Evolutionary conservation across 2,113 vertebrate genomes (phyloP).

Genomic region (Balaeniceps rex): DNA sequence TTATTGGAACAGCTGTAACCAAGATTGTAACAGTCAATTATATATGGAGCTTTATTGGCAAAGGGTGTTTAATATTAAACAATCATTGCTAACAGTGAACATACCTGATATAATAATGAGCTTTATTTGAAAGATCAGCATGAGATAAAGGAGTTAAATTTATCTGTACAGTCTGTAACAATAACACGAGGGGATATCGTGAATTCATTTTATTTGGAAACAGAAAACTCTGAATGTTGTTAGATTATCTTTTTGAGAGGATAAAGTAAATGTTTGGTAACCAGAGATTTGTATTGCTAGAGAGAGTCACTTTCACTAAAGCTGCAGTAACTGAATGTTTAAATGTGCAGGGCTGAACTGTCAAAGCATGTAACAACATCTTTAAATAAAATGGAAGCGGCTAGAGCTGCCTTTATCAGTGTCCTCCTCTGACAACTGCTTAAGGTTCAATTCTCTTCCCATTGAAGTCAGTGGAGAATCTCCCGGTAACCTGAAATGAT

Average conservation of each 20-base stretch:
- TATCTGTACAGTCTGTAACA: conserved; percentile 41
- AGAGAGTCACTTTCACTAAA: conserved; percentile 62
- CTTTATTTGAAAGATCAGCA: conserved; percentile 55
- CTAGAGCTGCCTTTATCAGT: neutral
- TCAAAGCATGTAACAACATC: conserved; percentile 59
- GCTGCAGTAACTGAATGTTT: conserved; percentile 43
- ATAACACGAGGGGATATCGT: conserved; percentile 42
- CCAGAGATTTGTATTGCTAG: conserved; percentile 60
- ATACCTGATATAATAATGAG: conserved; percentile 68
- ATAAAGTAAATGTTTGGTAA: conserved; percentile 67
- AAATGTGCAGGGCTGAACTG: conserved; percentile 37
- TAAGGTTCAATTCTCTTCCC: neutral
- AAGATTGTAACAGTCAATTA: conserved; percentile 54
- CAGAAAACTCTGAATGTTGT: conserved; percentile 63
- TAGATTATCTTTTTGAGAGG: conserved; percentile 65
- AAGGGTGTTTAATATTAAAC: conserved; percentile 62
- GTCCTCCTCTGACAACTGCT: neutral
- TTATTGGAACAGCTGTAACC: conserved; percentile 48
- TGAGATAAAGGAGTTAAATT: conserved; percentile 69
- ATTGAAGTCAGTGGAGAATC: neutral
- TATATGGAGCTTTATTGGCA: conserved; percentile 29
- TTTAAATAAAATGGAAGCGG: conserved; percentile 44
- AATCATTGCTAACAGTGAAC: conserved; percentile 68
- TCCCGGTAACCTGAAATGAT: neutral
- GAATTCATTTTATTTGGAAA: conserved; percentile 63